Conservation (phyloP, 1,140 invertebrate genomes). For the Pachyrhynchus sulphureomaculatus region DNA sequence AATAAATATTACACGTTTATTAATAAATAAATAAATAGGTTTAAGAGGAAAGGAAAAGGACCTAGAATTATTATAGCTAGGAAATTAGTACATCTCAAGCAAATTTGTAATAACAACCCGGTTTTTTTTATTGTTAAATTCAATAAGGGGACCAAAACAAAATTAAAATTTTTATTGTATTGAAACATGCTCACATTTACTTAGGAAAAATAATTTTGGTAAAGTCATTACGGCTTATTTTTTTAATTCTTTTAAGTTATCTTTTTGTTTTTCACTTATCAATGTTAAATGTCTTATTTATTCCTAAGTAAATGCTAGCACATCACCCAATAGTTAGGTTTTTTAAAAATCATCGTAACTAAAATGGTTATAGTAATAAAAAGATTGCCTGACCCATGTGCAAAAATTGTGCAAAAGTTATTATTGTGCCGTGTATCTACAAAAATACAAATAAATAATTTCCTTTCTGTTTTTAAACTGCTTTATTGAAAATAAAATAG, state of each 20-base stretch:
- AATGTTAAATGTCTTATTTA: too few species aligned
- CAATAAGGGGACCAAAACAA: slow-evolving; percentile 13
- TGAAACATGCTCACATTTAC: slow-evolving; percentile 2
- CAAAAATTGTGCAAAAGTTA: slow-evolving; percentile 13
- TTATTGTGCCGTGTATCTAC: slow-evolving; percentile 14
- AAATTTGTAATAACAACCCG: not conserved
- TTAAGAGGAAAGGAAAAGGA: not conserved
- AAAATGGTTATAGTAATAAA: slow-evolving; percentile 3
- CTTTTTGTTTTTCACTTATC: too few species aligned
- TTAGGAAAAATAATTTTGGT: not conserved
- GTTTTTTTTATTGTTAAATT: slow-evolving; percentile 26
- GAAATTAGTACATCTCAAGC: slow-evolving; percentile 10
- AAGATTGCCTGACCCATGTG: not conserved
- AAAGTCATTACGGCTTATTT: too few species aligned
- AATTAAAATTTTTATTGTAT: not conserved
- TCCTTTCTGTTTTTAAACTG: not conserved
- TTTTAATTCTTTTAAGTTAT: too few species aligned
- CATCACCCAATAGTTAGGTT: too few species aligned
- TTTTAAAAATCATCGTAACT: too few species aligned
- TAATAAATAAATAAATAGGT: not conserved
- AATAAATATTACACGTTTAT: not conserved
- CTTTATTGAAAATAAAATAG: slow-evolving; percentile 26
- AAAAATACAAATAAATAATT: slow-evolving; percentile 5
- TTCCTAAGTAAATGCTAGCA: too few species aligned
- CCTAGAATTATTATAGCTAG: not conserved